Base-by-base conservation (phyloP, 2,113 vertebrate genomes). In the Lampris megalopsis region DNA sequence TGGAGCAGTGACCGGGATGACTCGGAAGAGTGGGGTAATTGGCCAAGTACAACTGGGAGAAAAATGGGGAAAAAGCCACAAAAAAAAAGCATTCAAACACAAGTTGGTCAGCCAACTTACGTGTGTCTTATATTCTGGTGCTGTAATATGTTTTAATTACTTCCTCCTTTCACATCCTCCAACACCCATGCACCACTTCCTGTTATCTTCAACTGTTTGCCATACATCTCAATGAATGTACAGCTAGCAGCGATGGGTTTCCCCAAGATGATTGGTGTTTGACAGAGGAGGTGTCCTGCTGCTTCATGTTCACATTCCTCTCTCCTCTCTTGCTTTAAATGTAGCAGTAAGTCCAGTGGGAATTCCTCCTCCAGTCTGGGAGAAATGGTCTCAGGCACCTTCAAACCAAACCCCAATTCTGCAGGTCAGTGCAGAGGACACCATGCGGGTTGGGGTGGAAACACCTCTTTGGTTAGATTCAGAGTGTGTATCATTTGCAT, bases 321-420 rank as follows among this genome's bases (percentile, higher is more conserved):
- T 82, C 47, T 69, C 0, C 54, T 62, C 2, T 57, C 52, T 62
- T 41, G 70, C 41, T 48, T n/a, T 79, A 52, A 13, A 5, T 54
- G 10, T 57, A 82, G 0, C 73, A 98, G 96, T 91, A 99, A 98
- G 92, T 97, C 97, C 6, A 97, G 97, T 80, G 97, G 97, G 63
- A 99, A 98, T 92, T 99, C 97, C 68, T 98, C 98, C 64, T 99
- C 98, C 79, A 99, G 98, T 87, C 96, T 99, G 9, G 98, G 97
- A 79, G 98, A 99, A 81, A 97, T 99, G 97, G 97, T 99, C 77
- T 97, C 97, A 48, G 97, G 97, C 66, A 97, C 96, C 0, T 98
- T 99, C 87, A 96, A 97, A 88, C 95, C 96, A 60, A 98, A 97
- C 45, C 96, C 97, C 35, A 97, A 95, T 80, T 95, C 96, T 83